phyloP scores from a whole-genome alignment of 2,888 invertebrate species.

The Archips xylosteana region DNA sequence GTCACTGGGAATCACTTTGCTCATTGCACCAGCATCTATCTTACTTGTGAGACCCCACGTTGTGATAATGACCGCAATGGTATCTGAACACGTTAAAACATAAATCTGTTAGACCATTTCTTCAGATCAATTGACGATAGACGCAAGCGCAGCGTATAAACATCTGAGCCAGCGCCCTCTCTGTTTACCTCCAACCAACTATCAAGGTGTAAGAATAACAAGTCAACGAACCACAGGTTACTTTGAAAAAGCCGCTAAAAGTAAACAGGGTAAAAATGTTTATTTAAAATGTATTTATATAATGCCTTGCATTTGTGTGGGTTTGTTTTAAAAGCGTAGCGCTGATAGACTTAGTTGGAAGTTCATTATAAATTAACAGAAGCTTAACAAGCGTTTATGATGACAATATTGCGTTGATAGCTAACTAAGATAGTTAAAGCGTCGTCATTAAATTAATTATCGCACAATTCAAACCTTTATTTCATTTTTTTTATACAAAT shows the following conservation, averaged over 20 bases:
- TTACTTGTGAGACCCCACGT: neutral
- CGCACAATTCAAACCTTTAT: no score
- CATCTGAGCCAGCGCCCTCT: conserved; percentile 49
- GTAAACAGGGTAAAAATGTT: conserved; percentile 59
- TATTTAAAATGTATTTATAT: conserved; percentile 42
- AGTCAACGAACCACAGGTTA: conserved; percentile 75
- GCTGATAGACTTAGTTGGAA: conserved; percentile 31
- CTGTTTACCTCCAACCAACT: conserved; percentile 52
- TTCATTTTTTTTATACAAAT: neutral
- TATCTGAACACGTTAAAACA: neutral
- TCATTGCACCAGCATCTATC: neutral
- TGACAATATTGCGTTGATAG: no score
- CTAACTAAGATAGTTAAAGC: no score
- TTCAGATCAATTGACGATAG: conserved; percentile 21
- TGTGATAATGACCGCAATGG: neutral
- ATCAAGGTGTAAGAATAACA: conserved; percentile 79
- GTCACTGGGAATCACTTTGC: no score
- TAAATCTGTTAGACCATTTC: conserved; percentile 5
- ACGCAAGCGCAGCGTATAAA: conserved; percentile 32
- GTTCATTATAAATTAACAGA: neutral
- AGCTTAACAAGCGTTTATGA: no score
- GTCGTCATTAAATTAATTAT: no score
- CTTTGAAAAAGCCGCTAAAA: conserved; percentile 69
- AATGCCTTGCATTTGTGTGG: conserved; percentile 35
- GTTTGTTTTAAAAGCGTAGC: conserved; percentile 36